Evolutionary conservation across 2,113 vertebrate genomes (phyloP).

Genomic region (Trogon melanurus): DNA sequence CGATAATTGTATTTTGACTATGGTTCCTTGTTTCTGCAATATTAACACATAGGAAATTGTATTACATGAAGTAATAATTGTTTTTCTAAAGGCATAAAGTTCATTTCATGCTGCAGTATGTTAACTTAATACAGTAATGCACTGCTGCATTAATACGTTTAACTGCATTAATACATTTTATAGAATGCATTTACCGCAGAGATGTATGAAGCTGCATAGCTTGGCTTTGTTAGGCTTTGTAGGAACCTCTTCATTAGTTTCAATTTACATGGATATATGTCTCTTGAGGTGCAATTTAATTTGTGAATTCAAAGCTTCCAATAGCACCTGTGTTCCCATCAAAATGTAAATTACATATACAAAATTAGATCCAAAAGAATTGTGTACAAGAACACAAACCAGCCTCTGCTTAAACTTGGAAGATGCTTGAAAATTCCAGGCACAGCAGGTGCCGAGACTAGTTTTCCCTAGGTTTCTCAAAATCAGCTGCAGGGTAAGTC

Average conservation of each 20-base stretch:
- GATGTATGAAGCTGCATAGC: background rate
- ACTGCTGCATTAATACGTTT: slow-evolving; percentile 15
- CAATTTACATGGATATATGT: background rate
- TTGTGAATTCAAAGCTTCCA: background rate
- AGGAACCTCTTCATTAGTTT: slow-evolving; percentile 32
- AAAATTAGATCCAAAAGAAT: background rate
- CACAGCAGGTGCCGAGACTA: background rate
- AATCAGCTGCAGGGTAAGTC: background rate
- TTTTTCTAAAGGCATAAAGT: slow-evolving; percentile 32
- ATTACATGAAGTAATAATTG: slow-evolving; percentile 35
- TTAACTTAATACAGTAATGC: slow-evolving; percentile 3
- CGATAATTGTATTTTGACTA: background rate
- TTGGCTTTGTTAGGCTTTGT: background rate
- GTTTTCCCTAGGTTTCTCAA: background rate
- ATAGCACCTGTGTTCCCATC: background rate
- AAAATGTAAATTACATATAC: background rate
- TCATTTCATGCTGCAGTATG: background rate
- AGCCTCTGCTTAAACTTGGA: background rate
- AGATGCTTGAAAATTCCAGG: background rate
- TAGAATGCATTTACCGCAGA: background rate
- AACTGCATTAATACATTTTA: slow-evolving; percentile 19
- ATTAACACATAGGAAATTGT: slow-evolving; percentile 7
- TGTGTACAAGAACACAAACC: background rate
- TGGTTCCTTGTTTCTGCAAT: background rate
- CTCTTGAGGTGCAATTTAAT: background rate